These are phyloP conservation scores for Drosophila mettleri DNA, from an alignment of 2,888 invertebrate species.

Conservation along the genomic window DNA sequence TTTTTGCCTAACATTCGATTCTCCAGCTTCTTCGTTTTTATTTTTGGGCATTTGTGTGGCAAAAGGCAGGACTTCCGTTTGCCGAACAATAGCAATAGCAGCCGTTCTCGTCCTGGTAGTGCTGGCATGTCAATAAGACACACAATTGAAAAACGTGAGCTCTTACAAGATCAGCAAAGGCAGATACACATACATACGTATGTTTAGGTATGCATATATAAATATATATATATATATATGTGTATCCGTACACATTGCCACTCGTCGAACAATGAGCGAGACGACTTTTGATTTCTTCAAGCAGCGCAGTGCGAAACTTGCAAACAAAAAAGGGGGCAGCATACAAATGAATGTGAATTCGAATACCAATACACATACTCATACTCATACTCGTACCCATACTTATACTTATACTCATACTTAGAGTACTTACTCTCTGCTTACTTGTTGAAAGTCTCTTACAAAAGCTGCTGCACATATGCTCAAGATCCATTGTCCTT, in stretches of 20 bases:
- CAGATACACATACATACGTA: slow-evolving; percentile 44
- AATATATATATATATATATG: background rate
- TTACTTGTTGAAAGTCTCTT: slow-evolving; percentile 36
- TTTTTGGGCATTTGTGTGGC: slow-evolving; percentile 52
- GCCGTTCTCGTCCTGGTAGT: slow-evolving; percentile 39
- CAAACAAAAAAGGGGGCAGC: slow-evolving; percentile 26
- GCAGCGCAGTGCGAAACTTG: slow-evolving; percentile 49
- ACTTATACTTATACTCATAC: background rate
- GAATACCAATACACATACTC: slow-evolving; percentile 1
- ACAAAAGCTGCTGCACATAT: slow-evolving; percentile 58
- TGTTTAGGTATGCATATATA: no score
- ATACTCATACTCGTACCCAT: background rate
- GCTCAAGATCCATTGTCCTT: slow-evolving; percentile 61
- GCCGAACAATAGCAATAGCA: slow-evolving; percentile 41
- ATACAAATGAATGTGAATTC: slow-evolving; percentile 35
- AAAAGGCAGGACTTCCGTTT: slow-evolving; percentile 72
- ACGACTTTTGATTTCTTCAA: slow-evolving; percentile 73
- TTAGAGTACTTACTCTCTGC: background rate
- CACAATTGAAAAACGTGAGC: slow-evolving; percentile 63
- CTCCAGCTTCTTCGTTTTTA: slow-evolving; percentile 9
- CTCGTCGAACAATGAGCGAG: slow-evolving; percentile 47
- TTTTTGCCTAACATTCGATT: slow-evolving; percentile 12
- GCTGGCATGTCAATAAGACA: slow-evolving; percentile 76
- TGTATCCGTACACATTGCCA: slow-evolving; percentile 40
- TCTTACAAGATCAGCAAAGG: slow-evolving; percentile 69